Conservation (phyloP, 1,140 invertebrate species). For the Asobara japonica region DNA sequence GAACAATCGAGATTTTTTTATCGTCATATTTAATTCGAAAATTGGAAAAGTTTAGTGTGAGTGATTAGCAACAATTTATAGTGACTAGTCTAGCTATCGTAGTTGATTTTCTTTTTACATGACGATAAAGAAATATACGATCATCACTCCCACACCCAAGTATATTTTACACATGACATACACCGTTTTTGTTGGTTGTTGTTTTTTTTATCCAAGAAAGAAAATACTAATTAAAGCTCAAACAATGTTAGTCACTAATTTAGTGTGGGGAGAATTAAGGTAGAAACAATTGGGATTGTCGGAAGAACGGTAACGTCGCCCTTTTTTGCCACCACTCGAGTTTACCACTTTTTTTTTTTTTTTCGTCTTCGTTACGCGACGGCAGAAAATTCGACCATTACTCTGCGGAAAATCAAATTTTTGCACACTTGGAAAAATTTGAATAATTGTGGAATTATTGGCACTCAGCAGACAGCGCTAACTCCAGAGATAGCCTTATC, state of each 20-base stretch:
- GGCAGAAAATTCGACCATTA: neutral
- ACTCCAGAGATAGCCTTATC: no score
- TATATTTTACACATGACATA: constrained; percentile 69
- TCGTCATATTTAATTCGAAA: neutral
- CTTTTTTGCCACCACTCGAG: constrained; percentile 44
- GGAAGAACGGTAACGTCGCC: constrained; percentile 56
- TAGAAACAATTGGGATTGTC: constrained; percentile 30
- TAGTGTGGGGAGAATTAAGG: constrained; percentile 62
- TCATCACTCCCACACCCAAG: constrained; percentile 64
- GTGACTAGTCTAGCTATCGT: neutral
- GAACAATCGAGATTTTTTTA: constrained; percentile 15
- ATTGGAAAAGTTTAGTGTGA: neutral
- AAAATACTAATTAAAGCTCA: constrained; percentile 68
- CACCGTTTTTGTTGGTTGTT: no score
- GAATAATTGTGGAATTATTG: constrained; percentile 43
- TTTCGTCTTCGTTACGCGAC: neutral
- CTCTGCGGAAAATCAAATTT: neutral
- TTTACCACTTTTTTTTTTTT: constrained; percentile 34
- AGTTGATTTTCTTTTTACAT: neutral
- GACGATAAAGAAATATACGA: constrained; percentile 21
- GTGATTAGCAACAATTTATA: neutral
- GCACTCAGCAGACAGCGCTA: constrained; percentile 68
- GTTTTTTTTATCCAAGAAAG: constrained; percentile 52
- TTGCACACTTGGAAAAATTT: neutral
- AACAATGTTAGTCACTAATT: constrained; percentile 69